Base-by-base conservation (phyloP, 2,888 invertebrate species). In the Drosophila monieri region DNA sequence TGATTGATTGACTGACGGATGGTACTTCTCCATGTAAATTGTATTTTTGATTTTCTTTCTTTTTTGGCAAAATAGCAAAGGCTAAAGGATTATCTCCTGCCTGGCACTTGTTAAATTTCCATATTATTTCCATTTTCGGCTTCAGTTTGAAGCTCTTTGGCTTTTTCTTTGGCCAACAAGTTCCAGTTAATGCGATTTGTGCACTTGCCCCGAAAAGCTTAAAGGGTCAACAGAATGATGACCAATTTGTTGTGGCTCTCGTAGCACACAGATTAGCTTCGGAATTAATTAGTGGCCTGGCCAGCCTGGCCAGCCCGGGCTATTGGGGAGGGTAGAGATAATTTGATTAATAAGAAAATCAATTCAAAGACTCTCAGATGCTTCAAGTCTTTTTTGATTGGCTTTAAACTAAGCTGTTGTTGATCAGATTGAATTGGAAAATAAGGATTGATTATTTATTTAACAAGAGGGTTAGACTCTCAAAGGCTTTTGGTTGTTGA, bases 71-170 rank as follows among this genome's bases (percentile, higher is more conserved):
- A 9, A 27, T 27, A 27, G 2, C 27, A 27, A 27, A 27, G 27
- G 27, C 8, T 27, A 9, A 27, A 27, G 27, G 27, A 27, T 9
- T 9, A 27, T 27, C 9, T 27, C 9, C 27, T 27, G 27, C 9
- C 27, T 27, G 27, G 27, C 9, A 27, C 27, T 27, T 21, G 30
- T 30, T 60, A 62, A 35, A 43, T 61, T 27, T 8, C 27, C 49
- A 51, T 30, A 64, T 44, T 62, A 62, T 64, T 51, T 44, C 15
- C 49, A 51, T 62, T 62, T 62, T 35, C 27, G 21, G 35, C 37
- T 62, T 62, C 43, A 27, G 27, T 3, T 9, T 9, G 8, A 9
- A 27, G 27, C 27, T 27, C 27, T 27, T 27, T 27, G 27, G 27
- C 9, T 1, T 35, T 35, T 35, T 35, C 35, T 35, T n/a, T 35